phyloP scores from a whole-genome alignment of 2,888 invertebrate genomes.

The Sesia bembeciformis region DNA sequence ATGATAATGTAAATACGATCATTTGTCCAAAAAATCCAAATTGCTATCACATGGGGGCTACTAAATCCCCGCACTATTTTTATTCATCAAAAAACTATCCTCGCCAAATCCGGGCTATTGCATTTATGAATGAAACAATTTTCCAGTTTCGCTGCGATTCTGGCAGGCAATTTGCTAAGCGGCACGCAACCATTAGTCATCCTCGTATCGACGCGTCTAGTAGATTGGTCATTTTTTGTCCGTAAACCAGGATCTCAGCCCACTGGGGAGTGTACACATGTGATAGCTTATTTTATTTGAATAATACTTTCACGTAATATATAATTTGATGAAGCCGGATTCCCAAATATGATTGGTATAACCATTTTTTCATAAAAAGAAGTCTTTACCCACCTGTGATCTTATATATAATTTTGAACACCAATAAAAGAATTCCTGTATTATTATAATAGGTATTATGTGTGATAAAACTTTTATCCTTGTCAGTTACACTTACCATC shows the following conservation, averaged over 20 bases:
- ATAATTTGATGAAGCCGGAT: no score
- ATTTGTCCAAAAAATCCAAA: constrained; percentile 36
- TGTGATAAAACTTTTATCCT: no score
- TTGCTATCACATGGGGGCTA: constrained; percentile 37
- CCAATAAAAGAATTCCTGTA: no score
- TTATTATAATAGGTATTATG: no score
- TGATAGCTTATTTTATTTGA: constrained; percentile 1
- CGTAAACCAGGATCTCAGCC: constrained; percentile 34
- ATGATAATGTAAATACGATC: constrained; percentile 28
- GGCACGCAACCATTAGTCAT: constrained; percentile 61
- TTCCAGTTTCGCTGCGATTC: constrained; percentile 62
- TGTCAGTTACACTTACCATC: no score
- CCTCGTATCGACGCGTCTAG: constrained; percentile 51
- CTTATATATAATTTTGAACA: no score
- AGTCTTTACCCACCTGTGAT: no score
- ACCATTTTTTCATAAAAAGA: no score
- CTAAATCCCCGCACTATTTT: constrained; percentile 39
- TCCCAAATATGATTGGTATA: no score
- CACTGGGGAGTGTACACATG: constrained; percentile 30
- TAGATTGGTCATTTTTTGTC: constrained; percentile 64
- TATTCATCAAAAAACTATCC: constrained; percentile 58
- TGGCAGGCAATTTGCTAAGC: constrained; percentile 64
- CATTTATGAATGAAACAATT: constrained; percentile 70
- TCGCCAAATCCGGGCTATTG: constrained; percentile 51
- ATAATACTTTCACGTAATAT: no score